Conservation (phyloP, 2,797 vertebrate species). For the Gymnoscopelus microlampas region DNA sequence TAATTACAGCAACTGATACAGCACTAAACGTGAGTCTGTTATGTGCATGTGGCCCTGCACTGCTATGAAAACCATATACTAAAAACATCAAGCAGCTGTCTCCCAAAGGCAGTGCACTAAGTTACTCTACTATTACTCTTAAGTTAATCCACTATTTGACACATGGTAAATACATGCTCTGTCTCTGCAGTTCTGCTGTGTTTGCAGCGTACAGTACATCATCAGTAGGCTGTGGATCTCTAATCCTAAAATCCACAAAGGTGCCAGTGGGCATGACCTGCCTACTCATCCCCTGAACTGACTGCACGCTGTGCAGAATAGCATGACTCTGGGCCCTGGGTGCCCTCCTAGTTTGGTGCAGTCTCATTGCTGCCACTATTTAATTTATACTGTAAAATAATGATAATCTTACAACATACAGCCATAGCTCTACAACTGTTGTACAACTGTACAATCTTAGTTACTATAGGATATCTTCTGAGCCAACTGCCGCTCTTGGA, state of each 20-base stretch:
- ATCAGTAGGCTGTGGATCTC: neutral
- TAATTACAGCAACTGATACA: neutral
- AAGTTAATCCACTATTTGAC: neutral
- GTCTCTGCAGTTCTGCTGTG: neutral
- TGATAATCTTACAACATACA: no score
- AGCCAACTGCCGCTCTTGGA: no score
- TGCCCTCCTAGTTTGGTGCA: no score
- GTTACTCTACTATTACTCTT: neutral
- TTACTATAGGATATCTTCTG: no score
- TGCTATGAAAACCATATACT: no score
- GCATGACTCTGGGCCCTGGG: no score
- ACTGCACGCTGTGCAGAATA: slow-evolving; percentile 2
- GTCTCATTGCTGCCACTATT: no score
- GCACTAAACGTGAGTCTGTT: neutral
- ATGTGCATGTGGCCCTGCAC: no score
- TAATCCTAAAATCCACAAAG: slow-evolving; percentile 40
- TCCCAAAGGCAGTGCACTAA: neutral
- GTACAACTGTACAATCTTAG: no score
- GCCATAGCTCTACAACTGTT: no score
- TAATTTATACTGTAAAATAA: no score
- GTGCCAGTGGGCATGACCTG: slow-evolving; percentile 9
- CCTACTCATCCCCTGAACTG: slow-evolving; percentile 1
- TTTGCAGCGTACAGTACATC: neutral
- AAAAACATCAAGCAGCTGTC: neutral
- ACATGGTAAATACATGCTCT: no score